A percentile compares a stretch with the other conserved stretches of the same genome.
phyloP scores from a whole-genome alignment of 2,888 invertebrate genomes.

The Leucophenga maculata region DNA sequence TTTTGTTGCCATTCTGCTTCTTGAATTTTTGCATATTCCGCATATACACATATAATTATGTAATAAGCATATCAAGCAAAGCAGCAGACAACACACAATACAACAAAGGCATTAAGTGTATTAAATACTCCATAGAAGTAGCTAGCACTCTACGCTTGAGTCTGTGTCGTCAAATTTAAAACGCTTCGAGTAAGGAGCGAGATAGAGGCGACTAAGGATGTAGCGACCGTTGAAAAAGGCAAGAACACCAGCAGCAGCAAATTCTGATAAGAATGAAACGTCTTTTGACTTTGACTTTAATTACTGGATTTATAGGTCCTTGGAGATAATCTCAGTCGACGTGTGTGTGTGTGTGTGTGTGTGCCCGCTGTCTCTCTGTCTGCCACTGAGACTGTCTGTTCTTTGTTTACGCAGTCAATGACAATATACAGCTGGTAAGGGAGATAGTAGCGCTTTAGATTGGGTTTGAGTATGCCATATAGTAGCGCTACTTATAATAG shows the following conservation, averaged over 20 bases:
- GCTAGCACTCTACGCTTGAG: too few relatives aligned
- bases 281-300: conserved; percentile 72
- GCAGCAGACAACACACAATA: too few relatives aligned
- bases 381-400: conserved; percentile 41
- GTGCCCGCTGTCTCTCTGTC: conserved; percentile 19
- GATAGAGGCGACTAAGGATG: too few relatives aligned
- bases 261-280: conserved; percentile 60
- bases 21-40: too few relatives aligned
- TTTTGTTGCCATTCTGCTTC: too few relatives aligned
- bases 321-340: conserved; percentile 68
- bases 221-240: conserved; percentile 5
- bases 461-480: conserved; percentile 7
- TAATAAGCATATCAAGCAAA: too few relatives aligned
- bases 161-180: too few relatives aligned
- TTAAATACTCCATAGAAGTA: too few relatives aligned
- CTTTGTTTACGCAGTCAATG: conserved; percentile 60
- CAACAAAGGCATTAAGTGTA: too few relatives aligned
- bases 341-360: conserved; percentile 5
- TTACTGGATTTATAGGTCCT: conserved; percentile 73
- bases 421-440: conserved; percentile 5
- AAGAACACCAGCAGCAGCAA: conserved; percentile 14
- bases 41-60: too few relatives aligned
- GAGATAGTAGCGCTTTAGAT: background rate
- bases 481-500: conserved; percentile 44
- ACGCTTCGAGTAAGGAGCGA: too few relatives aligned